Conservation (phyloP, 2,888 invertebrate species). For the Pachliopta kotzebuea region DNA sequence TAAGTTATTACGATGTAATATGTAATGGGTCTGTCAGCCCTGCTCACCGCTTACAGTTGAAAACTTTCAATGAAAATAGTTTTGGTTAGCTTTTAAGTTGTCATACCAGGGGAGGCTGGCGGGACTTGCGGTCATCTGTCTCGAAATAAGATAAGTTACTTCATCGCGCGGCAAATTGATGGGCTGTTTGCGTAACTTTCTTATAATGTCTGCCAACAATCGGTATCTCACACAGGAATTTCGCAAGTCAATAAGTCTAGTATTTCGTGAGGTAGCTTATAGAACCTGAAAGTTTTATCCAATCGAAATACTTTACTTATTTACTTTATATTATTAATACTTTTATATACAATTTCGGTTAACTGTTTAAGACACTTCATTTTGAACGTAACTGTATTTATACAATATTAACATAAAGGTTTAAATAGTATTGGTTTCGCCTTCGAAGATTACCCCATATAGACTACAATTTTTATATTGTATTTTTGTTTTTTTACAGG, state of each 20-base stretch:
- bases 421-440: no score
- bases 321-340: not conserved
- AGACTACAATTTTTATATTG: no score
- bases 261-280: not conserved
- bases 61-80: constrained; percentile 30
- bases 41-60: constrained; percentile 22
- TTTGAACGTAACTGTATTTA: no score
- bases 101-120: constrained; percentile 6
- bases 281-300: not conserved
- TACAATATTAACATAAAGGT: no score
- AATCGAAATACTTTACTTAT: not conserved
- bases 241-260: constrained; percentile 20
- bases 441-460: no score
- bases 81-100: constrained; percentile 25
- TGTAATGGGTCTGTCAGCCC: constrained; percentile 1
- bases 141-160: constrained; percentile 25
- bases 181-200: constrained; percentile 13
- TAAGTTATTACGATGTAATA: not conserved
- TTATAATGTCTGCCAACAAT: constrained; percentile 8
- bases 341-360: not conserved
- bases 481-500: no score
- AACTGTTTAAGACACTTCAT: not conserved
- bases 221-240: constrained; percentile 27
- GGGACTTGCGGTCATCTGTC: constrained; percentile 23
- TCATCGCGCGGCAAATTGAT: constrained; percentile 22